Conservation (phyloP, 2,888 invertebrate species). For the Caradrina clavipalpis region DNA sequence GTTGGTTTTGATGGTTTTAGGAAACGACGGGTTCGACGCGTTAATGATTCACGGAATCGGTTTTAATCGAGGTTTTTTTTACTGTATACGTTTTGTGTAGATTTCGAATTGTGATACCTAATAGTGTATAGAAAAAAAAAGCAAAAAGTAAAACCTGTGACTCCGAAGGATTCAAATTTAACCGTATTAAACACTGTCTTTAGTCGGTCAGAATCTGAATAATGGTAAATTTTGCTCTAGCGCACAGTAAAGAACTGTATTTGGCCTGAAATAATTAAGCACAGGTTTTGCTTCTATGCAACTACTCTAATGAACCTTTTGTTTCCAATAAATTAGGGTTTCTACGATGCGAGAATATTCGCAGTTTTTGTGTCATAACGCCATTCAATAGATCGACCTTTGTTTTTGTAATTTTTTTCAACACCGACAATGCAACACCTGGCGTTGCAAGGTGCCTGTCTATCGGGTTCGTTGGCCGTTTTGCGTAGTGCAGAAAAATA, state of each 20-base stretch:
- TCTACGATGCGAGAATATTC: slow-evolving; percentile 54
- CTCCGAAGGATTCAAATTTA: slow-evolving; percentile 15
- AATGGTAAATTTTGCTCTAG: not conserved
- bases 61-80: slow-evolving; percentile 59
- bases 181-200: slow-evolving; percentile 3
- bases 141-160: slow-evolving; percentile 50
- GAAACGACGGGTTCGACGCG: slow-evolving; percentile 56
- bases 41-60: slow-evolving; percentile 76
- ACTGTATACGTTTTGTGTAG: slow-evolving; percentile 61
- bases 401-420: slow-evolving; percentile 65
- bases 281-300: slow-evolving; percentile 54
- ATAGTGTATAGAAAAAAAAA: slow-evolving; percentile 47
- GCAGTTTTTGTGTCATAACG: slow-evolving; percentile 71
- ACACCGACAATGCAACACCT: slow-evolving; percentile 67
- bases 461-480: slow-evolving; percentile 69
- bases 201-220: not conserved
- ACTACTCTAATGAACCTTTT: slow-evolving; percentile 46
- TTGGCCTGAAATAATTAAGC: slow-evolving; percentile 7
- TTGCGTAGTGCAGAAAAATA: slow-evolving; percentile 56
- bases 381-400: slow-evolving; percentile 70
- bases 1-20: slow-evolving; percentile 61
- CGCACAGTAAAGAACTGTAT: not conserved
- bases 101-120: slow-evolving; percentile 55
- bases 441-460: slow-evolving; percentile 64
- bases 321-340: slow-evolving; percentile 58